A percentile compares a stretch with the other conserved stretches of the same genome.
phyloP scores from a whole-genome alignment of 2,113 vertebrate species.

The Halichoeres trimaculatus region DNA sequence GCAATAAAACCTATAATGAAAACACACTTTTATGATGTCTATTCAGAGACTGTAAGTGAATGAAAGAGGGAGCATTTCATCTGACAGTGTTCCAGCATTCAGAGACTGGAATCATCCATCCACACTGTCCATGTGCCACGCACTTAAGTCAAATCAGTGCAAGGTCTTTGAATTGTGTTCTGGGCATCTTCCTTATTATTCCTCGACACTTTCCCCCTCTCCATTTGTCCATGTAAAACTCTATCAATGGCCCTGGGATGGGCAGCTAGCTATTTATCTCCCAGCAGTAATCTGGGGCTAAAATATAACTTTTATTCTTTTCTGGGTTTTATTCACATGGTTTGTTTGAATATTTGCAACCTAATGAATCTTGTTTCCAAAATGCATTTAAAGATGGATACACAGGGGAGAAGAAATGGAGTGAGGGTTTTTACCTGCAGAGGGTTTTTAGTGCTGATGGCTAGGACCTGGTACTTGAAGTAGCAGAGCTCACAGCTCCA shows the following conservation, averaged over 20 bases:
- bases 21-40: not conserved
- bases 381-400: not conserved
- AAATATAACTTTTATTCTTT: not conserved
- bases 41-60: not conserved
- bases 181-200: constrained; percentile 15
- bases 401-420: not conserved
- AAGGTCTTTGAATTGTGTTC: constrained; percentile 28
- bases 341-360: not conserved
- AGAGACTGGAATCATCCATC: not conserved
- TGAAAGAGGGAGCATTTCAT: not conserved
- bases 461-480: constrained; percentile 90
- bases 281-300: not conserved
- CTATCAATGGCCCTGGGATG: not conserved
- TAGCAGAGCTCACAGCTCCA: constrained; percentile 92
- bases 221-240: constrained; percentile 9
- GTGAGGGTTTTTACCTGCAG: constrained; percentile 81
- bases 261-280: not conserved
- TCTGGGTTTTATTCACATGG: not conserved
- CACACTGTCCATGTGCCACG: constrained; percentile 7
- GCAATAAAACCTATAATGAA: not conserved
- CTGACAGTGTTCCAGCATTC: not conserved
- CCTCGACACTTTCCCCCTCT: constrained; percentile 12
- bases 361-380: not conserved
- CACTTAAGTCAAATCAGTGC: constrained; percentile 1
- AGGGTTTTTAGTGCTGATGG: constrained; percentile 91